phyloP scores from a whole-genome alignment of 2,888 invertebrate genomes.

The Pterobdella sp. region DNA sequence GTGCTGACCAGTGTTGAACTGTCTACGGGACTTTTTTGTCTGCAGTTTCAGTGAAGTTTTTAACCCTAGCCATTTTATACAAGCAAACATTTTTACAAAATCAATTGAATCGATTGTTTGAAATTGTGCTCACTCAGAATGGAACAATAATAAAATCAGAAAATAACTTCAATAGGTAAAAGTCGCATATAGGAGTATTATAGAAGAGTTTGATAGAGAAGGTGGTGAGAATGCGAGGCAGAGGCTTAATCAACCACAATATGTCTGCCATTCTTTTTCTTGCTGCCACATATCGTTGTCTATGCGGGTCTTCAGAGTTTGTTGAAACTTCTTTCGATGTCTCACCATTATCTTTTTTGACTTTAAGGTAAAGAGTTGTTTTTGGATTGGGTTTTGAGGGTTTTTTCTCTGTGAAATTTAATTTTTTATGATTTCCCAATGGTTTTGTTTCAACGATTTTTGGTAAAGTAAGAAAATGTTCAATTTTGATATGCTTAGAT shows the following conservation, averaged over 20 bases:
- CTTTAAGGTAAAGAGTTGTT: neutral
- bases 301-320: neutral
- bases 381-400: neutral
- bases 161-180: neutral
- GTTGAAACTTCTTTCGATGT: neutral
- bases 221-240: slow-evolving; percentile 3
- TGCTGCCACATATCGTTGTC: neutral
- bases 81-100: too few relatives aligned
- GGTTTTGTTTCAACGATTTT: neutral
- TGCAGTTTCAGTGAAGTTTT: too few relatives aligned
- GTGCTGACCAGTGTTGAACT: slow-evolving; percentile 44
- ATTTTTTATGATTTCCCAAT: neutral
- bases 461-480: neutral
- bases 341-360: neutral
- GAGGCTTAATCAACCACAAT: neutral
- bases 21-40: slow-evolving; percentile 13
- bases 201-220: neutral
- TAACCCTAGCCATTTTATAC: too few relatives aligned
- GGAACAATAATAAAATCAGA: neutral
- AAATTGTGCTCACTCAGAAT: neutral
- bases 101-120: too few relatives aligned
- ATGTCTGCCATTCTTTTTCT: neutral
- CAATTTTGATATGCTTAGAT: neutral
- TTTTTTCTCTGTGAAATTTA: neutral
- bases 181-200: slow-evolving; percentile 12